Evolutionary conservation across 2,113 vertebrate genomes (phyloP), one percentile per base, ranked within the genome.

Genomic region (Gopherus flavomarginatus): DNA sequence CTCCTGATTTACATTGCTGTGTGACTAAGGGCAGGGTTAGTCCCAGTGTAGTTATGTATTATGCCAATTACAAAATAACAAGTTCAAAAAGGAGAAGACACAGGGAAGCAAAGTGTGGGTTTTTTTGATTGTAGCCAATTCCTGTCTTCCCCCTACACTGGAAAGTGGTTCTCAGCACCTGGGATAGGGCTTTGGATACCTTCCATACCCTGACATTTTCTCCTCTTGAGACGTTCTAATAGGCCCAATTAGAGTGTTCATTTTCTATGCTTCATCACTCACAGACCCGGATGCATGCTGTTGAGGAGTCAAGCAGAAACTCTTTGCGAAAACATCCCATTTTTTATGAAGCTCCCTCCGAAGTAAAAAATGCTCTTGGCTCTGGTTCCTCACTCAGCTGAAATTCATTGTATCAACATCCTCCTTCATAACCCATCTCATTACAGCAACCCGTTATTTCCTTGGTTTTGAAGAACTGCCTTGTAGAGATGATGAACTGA

Each of bases 61-160:
- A 78, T 44, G 26, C 75, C 12, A 27, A 47, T 44, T 44, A 47
- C 26, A 78, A 77, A 78, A 29, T 78, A 27, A 22, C n/a, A 38
- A 65, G 62, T 35, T 65, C 35, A 62, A 75, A 62, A 52, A 11
- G 17, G 13, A 92, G 12, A 0, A 2, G 47, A 6, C 12, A 11
- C 0, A 24, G 16, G 22, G 16, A 16, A 1, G 2, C 0, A n/a
- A 89, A 49, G 29, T 1, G 2, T 83, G 92, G 27, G 31, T 35
- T n/a, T 8, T 75, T 95, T 90, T 86, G 3, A n/a, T 92, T 90
- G 86, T 50, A 56, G 13, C 53, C 86, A 19, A 11, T 80, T 72
- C 29, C 72, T 87, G 27, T 35, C 26, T 44, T 47, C 11, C 11
- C 11, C 4, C 26, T 47, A 21, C 44, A 47, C 12, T 56, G 31